phyloP scores from a whole-genome alignment of 1,140 invertebrate genomes.

The Drosophila quadrilineata region DNA sequence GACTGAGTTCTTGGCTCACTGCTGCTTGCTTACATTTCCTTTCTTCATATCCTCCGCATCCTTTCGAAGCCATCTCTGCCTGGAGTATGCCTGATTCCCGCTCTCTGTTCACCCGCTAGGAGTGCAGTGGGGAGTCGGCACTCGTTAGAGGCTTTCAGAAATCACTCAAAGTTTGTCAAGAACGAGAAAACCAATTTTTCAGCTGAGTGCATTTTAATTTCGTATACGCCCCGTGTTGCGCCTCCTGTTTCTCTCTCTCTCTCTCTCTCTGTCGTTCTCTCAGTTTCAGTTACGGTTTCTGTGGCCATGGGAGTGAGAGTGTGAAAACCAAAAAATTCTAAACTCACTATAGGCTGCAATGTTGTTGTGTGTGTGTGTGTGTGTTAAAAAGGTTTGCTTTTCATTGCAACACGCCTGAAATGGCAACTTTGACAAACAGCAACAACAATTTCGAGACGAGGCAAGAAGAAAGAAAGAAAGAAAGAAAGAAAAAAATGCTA shows the following conservation, averaged over 20 bases:
- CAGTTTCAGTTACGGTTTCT: conserved; percentile 5
- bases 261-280: too few species aligned
- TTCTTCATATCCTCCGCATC: background rate
- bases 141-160: conserved; percentile 74
- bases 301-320: conserved; percentile 1
- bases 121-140: conserved; percentile 20
- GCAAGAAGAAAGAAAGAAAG: too few species aligned
- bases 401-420: conserved; percentile 76
- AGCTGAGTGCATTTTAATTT: conserved; percentile 81
- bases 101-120: background rate
- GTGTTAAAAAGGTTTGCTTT: conserved; percentile 72
- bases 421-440: conserved; percentile 78
- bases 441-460: too few species aligned
- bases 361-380: conserved; percentile 9
- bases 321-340: conserved; percentile 34
- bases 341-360: conserved; percentile 1
- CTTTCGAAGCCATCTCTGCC: background rate
- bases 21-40: conserved; percentile 39
- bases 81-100: too few species aligned
- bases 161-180: conserved; percentile 79
- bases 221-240: conserved; percentile 54
- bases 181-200: conserved; percentile 81
- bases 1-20: conserved; percentile 24
- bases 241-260: conserved; percentile 53
- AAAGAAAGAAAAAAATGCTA: conserved; percentile 39